These are phyloP conservation scores for Reticulitermes lucifugus DNA, from an alignment of 2,888 invertebrate species.

Conservation along the genomic window DNA sequence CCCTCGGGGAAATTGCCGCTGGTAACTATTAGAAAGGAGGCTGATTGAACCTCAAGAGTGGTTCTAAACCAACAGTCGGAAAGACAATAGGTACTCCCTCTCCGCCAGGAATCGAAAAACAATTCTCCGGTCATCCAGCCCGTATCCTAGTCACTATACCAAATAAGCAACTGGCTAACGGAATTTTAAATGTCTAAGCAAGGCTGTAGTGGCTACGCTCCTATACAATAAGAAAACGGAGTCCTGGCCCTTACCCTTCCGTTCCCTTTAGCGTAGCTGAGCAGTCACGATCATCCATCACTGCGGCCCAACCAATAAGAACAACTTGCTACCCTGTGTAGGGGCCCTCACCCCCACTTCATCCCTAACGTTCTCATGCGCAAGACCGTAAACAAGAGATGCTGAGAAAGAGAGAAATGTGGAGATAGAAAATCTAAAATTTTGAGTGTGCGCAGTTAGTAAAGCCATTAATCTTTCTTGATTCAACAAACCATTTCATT, in stretches of 20 bases:
- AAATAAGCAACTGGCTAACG: too few relatives aligned
- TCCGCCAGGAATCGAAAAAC: too few relatives aligned
- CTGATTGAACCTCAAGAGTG: too few relatives aligned
- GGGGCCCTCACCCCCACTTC: not conserved
- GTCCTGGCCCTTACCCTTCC: not conserved
- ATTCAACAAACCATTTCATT: conserved; percentile 38
- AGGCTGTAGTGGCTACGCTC: too few relatives aligned
- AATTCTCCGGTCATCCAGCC: too few relatives aligned
- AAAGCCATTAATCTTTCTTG: conserved; percentile 28
- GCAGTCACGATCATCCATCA: conserved; percentile 33
- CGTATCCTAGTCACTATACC: too few relatives aligned
- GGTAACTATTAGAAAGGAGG: too few relatives aligned
- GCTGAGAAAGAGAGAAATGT: not conserved
- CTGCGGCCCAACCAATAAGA: conserved; percentile 35
- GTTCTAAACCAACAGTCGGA: too few relatives aligned
- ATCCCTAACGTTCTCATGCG: conserved; percentile 17
- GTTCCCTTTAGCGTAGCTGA: not conserved
- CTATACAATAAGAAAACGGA: too few relatives aligned
- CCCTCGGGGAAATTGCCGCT: too few relatives aligned
- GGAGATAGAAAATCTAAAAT: not conserved
- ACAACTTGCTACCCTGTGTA: conserved; percentile 14
- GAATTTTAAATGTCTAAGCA: too few relatives aligned
- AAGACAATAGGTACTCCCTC: too few relatives aligned
- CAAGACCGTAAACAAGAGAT: conserved; percentile 25
- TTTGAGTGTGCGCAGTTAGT: conserved; percentile 26